Base-by-base conservation (phyloP, 1,140 invertebrate species). In the Caerostris darwini region DNA sequence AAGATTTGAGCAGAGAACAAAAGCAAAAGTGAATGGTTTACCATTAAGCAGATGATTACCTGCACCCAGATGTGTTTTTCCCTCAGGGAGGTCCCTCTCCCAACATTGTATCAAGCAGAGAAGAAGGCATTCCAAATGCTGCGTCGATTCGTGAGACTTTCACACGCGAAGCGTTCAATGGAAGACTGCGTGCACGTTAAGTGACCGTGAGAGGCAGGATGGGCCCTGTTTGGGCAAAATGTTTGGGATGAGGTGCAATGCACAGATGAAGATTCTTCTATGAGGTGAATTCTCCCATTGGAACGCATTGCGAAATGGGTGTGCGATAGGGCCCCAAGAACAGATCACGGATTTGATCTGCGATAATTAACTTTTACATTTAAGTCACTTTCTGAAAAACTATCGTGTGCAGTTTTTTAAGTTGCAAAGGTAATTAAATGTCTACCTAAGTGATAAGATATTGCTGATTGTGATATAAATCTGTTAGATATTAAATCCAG, bases 81-180 rank as follows among this genome's bases (percentile, higher is more conserved):
- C n/a, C n/a, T 67, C 58, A 57, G 50, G 57, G 19, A 19, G 14
- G 19, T 17, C 17, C 64, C 17, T 53, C 56, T 90, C 53, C 8
- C 12, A 34, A 90, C 67, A 58, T 56, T 71, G 67, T 90, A 90
- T 90, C 88, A 64, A 64, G 64, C 88, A 59, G 67, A 19, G 67
- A 90, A 87, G 64, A 87, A 64, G 82, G 53, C 61, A 64, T 34
- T 61, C 12, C 17, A 90, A 77, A 90, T 58, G 92, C 50, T 87
- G 71, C 50, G 83, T 71, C 50, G 53, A 56, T n/a, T 87, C 50
- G 92, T 87, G 92, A 77, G 83, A 93, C 8, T 71, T 93, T 93
- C 92, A 71, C 92, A 93, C 92, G 92, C 92, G 50, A 58, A 2
- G 82, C 92, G 61, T 54, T 93, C 92, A 93, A 93, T 87, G 92